phyloP scores from a whole-genome alignment of 2,797 vertebrate species.

The Lagocephalus sceleratus region DNA sequence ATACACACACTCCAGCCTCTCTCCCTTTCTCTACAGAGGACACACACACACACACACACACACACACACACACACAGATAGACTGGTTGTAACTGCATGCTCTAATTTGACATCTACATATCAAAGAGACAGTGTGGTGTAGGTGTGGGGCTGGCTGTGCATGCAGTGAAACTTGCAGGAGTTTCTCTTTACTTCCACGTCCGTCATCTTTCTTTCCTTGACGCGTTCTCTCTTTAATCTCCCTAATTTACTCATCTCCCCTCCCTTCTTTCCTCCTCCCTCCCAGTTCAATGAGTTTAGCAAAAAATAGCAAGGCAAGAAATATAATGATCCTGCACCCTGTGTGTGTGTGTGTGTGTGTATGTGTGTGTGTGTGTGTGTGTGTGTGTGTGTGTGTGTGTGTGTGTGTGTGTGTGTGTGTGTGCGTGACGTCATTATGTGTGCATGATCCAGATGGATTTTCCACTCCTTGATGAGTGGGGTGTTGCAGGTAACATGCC shows the following conservation, averaged over 20 bases:
- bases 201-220: slow-evolving; percentile 29
- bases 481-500: slow-evolving; percentile 42
- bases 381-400: not conserved
- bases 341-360: not conserved
- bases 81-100: slow-evolving; percentile 67
- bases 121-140: slow-evolving; percentile 52
- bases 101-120: slow-evolving; percentile 66
- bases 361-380: not conserved
- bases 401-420: not conserved
- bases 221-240: slow-evolving; percentile 16
- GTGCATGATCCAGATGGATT: slow-evolving; percentile 70
- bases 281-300: slow-evolving; percentile 59
- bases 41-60: slow-evolving; percentile 17
- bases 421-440: slow-evolving; percentile 53
- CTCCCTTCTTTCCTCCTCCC: slow-evolving; percentile 3
- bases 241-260: not conserved
- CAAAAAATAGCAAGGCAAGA: slow-evolving; percentile 7
- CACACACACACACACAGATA: slow-evolving; percentile 34
- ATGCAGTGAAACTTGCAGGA: slow-evolving; percentile 10
- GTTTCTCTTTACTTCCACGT: slow-evolving; percentile 24
- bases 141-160: slow-evolving; percentile 4
- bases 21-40: too few species aligned
- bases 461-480: slow-evolving; percentile 74
- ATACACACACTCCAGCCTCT: slow-evolving; percentile 1
- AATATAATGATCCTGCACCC: too few species aligned